A percentile compares a stretch with the other conserved stretches of the same genome.
Conservation (phyloP, 2,888 invertebrate species). For the Brachypalpus laphriformis region DNA sequence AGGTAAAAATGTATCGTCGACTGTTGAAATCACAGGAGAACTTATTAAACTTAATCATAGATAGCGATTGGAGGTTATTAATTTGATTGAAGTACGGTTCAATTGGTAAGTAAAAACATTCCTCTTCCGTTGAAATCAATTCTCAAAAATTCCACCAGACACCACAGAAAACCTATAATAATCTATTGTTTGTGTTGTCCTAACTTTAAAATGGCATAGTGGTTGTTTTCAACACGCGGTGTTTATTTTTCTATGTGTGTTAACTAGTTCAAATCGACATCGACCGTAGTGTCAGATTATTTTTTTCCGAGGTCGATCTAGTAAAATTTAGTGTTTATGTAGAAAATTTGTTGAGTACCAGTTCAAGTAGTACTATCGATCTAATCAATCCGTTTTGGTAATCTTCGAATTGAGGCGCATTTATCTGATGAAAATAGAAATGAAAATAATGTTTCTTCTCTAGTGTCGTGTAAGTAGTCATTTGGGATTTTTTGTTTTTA, state of each 20-base stretch:
- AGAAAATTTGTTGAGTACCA: slow-evolving; percentile 35
- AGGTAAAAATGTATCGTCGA: slow-evolving; percentile 17
- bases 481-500: slow-evolving; percentile 1
- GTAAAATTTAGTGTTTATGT: slow-evolving; percentile 28
- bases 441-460: slow-evolving; percentile 18
- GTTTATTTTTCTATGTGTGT: slow-evolving; percentile 42
- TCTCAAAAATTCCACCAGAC: background rate
- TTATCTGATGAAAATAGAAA: slow-evolving; percentile 20
- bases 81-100: slow-evolving; percentile 17
- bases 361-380: too few relatives aligned
- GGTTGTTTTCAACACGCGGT: slow-evolving; percentile 60
- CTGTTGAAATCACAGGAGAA: slow-evolving; percentile 4
- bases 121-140: background rate
- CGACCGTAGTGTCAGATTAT: slow-evolving; percentile 60
- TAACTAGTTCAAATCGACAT: slow-evolving; percentile 43
- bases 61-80: slow-evolving; percentile 40
- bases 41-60: background rate
- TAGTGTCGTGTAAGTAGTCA: slow-evolving; percentile 38
- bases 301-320: slow-evolving; percentile 42
- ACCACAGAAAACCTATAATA: background rate
- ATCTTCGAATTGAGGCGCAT: slow-evolving; percentile 14
- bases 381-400: slow-evolving; percentile 10
- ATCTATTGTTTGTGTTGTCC: slow-evolving; percentile 2
- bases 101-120: slow-evolving; percentile 48
- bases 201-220: background rate